Conservation (phyloP, 2,888 invertebrate genomes). For the Anticlea derivata region DNA sequence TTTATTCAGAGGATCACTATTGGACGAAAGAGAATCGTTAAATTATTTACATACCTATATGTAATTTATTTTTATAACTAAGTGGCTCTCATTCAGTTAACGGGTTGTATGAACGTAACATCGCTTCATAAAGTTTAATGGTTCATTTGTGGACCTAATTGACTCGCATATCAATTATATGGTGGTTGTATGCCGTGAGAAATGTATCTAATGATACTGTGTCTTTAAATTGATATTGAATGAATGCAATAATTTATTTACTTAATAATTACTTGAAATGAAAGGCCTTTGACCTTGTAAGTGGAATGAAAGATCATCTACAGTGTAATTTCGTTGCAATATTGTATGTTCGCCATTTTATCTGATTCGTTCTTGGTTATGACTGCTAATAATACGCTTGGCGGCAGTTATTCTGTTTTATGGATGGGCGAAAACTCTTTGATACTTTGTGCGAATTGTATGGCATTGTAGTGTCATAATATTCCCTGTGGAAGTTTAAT, state of each 20-base stretch:
- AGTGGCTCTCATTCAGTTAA: conserved; percentile 38
- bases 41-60: conserved; percentile 43
- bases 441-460: conserved; percentile 14
- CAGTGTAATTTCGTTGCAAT: conserved; percentile 46
- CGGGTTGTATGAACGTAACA: conserved; percentile 7
- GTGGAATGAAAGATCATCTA: conserved; percentile 36
- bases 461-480: conserved; percentile 17
- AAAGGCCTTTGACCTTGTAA: conserved; percentile 44
- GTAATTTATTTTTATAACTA: conserved; percentile 51
- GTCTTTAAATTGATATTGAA: conserved; percentile 52
- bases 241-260: conserved; percentile 52
- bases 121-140: conserved; percentile 22
- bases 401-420: conserved; percentile 44
- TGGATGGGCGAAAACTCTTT: conserved; percentile 46
- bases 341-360: conserved; percentile 46
- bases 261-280: conserved; percentile 45
- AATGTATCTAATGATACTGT: conserved; percentile 51
- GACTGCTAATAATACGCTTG: conserved; percentile 52
- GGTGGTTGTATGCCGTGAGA: conserved; percentile 46
- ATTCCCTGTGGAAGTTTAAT: conserved; percentile 10
- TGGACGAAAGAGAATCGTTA: conserved; percentile 45
- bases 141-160: conserved; percentile 37
- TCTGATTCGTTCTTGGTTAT: conserved; percentile 50
- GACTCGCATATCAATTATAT: conserved; percentile 58
- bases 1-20: conserved; percentile 29